Evolutionary conservation across 2,113 vertebrate species (phyloP).

Genomic region (Aramus guarauna): DNA sequence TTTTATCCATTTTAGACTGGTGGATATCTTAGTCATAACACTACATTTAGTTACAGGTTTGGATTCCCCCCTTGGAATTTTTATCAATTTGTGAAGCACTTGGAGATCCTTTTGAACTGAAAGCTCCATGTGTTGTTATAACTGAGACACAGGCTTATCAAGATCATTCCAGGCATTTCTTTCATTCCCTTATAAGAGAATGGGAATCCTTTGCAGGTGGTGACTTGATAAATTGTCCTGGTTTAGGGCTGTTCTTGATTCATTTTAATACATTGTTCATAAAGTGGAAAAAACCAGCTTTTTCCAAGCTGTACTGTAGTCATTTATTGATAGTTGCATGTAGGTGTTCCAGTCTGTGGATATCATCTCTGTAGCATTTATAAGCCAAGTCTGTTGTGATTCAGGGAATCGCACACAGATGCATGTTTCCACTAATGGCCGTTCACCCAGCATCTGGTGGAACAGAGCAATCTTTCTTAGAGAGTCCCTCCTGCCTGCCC

Average conservation of each 20-base stretch:
- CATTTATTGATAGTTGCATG: not conserved
- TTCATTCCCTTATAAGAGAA: not conserved
- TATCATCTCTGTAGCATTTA: not conserved
- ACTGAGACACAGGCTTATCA: not conserved
- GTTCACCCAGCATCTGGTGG: not conserved
- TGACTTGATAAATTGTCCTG: not conserved
- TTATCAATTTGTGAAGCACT: not conserved
- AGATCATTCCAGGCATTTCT: slow-evolving; percentile 25
- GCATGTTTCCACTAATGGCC: not conserved
- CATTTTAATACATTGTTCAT: not conserved
- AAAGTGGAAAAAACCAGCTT: not conserved
- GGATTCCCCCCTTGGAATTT: not conserved
- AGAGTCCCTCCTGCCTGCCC: not conserved
- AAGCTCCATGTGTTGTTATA: not conserved
- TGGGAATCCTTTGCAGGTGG: not conserved
- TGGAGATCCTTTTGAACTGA: slow-evolving; percentile 10
- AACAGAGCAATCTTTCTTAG: not conserved
- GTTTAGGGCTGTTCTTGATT: not conserved
- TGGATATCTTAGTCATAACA: not conserved
- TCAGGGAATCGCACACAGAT: not conserved
- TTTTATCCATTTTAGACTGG: not conserved
- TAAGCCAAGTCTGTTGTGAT: not conserved
- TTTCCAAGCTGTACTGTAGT: not conserved
- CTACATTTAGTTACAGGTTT: not conserved
- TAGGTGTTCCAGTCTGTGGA: not conserved